Conservation (phyloP, 2,888 invertebrate genomes). For the Oxytorus armatus region DNA sequence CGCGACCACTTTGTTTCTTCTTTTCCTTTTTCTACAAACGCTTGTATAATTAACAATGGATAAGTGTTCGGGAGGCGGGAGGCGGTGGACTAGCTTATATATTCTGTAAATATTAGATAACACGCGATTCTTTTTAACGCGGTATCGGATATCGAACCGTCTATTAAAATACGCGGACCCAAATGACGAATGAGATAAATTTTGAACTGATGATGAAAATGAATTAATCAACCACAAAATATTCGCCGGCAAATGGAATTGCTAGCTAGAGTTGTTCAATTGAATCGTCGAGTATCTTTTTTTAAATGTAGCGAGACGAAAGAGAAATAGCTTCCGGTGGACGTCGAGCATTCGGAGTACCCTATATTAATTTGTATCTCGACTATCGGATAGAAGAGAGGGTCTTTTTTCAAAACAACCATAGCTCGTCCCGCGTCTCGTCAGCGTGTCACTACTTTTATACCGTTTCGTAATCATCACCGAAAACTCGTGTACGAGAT, state of each 20-base stretch:
- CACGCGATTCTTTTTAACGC: slow-evolving; percentile 54
- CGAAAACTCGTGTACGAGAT: slow-evolving; percentile 11
- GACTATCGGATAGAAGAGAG: neutral
- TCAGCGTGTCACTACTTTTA: slow-evolving; percentile 23
- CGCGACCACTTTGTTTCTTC: slow-evolving; percentile 38
- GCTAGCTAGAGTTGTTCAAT: slow-evolving; percentile 13
- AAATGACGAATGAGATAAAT: slow-evolving; percentile 16
- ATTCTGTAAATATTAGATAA: slow-evolving; percentile 65
- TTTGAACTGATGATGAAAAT: slow-evolving; percentile 9
- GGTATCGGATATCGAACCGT: slow-evolving; percentile 15
- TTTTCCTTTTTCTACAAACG: slow-evolving; percentile 62
- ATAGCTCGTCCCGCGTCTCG: slow-evolving; percentile 51
- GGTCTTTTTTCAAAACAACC: slow-evolving; percentile 13
- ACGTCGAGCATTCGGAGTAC: slow-evolving; percentile 7
- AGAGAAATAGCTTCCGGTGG: neutral
- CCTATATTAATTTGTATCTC: neutral
- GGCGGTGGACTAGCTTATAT: slow-evolving; percentile 44
- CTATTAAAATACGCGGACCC: slow-evolving; percentile 15
- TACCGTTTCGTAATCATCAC: slow-evolving; percentile 40
- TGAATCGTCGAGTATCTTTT: slow-evolving; percentile 8
- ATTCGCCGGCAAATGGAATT: slow-evolving; percentile 39
- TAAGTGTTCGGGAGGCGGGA: slow-evolving; percentile 21
- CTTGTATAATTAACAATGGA: slow-evolving; percentile 65
- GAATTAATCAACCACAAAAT: slow-evolving; percentile 22
- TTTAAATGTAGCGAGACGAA: slow-evolving; percentile 12